Evolutionary conservation across 2,888 invertebrate genomes (phyloP).

Genomic region (Acanthosepion esculentum): DNA sequence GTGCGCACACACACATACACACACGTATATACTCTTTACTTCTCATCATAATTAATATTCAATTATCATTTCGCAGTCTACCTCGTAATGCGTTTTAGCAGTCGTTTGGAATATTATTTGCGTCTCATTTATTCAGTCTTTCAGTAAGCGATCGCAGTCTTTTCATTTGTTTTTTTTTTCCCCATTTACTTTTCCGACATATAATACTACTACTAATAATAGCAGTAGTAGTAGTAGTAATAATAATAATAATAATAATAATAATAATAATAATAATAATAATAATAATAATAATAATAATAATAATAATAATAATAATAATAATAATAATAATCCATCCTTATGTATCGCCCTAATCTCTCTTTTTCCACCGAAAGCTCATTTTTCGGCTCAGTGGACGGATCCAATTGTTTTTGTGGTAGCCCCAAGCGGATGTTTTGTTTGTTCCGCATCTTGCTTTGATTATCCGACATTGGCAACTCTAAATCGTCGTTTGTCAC

Average conservation of each 20-base stretch:
- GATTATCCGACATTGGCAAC: neutral
- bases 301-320: neutral
- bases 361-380: slow-evolving; percentile 13
- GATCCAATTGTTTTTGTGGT: neutral
- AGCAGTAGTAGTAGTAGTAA: too few species aligned
- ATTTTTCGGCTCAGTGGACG: neutral
- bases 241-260: neutral
- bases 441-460: neutral
- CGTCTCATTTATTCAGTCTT: neutral
- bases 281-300: neutral
- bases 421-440: neutral
- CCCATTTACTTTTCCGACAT: neutral
- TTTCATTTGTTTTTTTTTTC: neutral
- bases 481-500: neutral
- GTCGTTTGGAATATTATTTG: neutral
- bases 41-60: too few species aligned
- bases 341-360: neutral
- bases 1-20: too few species aligned
- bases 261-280: neutral
- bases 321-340: neutral
- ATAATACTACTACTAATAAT: neutral
- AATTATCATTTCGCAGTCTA: too few species aligned
- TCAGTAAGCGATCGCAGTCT: neutral
- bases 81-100: neutral
- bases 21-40: too few species aligned